Evolutionary conservation across 2,113 vertebrate species (phyloP).

Genomic region (Dasyprocta punctata): DNA sequence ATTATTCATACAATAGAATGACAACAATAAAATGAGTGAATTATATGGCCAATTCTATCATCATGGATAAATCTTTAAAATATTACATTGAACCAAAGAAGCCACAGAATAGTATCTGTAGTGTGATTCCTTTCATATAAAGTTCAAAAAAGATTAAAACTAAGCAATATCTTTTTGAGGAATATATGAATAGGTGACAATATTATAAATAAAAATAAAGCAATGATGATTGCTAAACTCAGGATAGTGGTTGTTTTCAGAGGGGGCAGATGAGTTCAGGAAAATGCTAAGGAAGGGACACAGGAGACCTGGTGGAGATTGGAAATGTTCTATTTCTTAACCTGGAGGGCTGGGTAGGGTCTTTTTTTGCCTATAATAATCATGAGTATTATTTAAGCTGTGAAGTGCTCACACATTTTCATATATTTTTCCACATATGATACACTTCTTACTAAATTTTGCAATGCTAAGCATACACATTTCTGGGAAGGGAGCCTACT

Average conservation of each 20-base stretch:
- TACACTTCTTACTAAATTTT: not conserved
- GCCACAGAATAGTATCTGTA: not conserved
- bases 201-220: not conserved
- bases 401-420: not conserved
- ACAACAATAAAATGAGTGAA: not conserved
- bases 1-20: not conserved
- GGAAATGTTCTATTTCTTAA: not conserved
- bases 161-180: not conserved
- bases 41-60: not conserved
- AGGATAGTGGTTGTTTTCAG: not conserved
- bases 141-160: not conserved
- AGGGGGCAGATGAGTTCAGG: not conserved
- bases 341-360: not conserved
- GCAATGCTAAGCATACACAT: not conserved
- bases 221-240: not conserved
- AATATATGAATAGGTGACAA: not conserved
- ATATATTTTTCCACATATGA: not conserved
- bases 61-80: not conserved
- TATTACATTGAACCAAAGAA: not conserved
- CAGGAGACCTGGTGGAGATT: accelerated
- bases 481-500: not conserved
- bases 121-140: not conserved
- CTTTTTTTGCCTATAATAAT: not conserved
- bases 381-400: not conserved
- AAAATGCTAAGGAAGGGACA: not conserved